A percentile compares a stretch with the other conserved stretches of the same genome.
These are phyloP conservation scores for Pseudoips prasinana DNA, from an alignment of 2,888 invertebrate species.

Conservation along the genomic window DNA sequence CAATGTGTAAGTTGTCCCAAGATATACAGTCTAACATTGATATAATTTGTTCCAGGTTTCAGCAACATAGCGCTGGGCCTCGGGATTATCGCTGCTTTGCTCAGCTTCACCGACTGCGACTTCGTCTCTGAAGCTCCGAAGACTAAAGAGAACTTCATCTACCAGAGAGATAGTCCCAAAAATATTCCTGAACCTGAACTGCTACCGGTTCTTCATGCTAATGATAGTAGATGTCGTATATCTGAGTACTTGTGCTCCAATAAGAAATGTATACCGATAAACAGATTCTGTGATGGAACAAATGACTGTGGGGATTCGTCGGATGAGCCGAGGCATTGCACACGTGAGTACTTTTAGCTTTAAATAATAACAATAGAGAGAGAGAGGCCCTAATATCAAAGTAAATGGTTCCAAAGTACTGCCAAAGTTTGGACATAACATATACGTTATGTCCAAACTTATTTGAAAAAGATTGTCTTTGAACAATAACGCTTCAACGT, in stretches of 20 bases:
- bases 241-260: conserved; percentile 86
- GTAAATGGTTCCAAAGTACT: no score
- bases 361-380: no score
- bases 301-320: conserved; percentile 92
- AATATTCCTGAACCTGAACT: conserved; percentile 65
- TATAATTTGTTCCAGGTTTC: conserved; percentile 70
- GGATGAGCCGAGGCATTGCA: conserved; percentile 90
- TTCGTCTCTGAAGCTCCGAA: conserved; percentile 46
- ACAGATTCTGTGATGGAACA: conserved; percentile 89
- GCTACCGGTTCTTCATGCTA: conserved; percentile 67
- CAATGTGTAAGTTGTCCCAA: no score
- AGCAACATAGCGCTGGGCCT: conserved; percentile 49
- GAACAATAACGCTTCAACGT: no score
- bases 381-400: no score
- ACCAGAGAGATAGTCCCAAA: conserved; percentile 52
- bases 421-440: no score
- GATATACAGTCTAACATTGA: no score
- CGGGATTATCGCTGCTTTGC: conserved; percentile 45
- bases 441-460: no score
- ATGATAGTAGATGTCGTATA: conserved; percentile 82
- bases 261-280: conserved; percentile 85
- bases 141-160: conserved; percentile 31
- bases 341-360: conserved; percentile 85
- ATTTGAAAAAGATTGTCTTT: no score
- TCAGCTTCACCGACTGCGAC: conserved; percentile 60